A percentile compares a stretch with the other conserved stretches of the same genome.
Evolutionary conservation across 2,797 vertebrate species (phyloP).

Genomic region (Tinamus major): DNA sequence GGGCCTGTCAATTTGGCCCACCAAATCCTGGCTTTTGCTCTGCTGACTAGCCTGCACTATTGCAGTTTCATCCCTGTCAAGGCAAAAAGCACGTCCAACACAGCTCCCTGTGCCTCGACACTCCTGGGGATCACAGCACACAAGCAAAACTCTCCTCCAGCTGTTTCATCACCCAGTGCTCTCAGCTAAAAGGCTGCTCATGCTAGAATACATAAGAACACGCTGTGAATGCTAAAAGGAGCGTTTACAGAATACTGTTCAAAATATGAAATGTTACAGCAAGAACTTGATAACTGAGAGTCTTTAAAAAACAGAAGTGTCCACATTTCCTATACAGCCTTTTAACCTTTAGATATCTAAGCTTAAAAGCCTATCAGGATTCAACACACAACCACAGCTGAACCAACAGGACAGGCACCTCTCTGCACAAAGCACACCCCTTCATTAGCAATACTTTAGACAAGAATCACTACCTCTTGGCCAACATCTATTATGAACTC

Average conservation of each 20-base stretch:
- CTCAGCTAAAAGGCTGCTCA: too few relatives aligned
- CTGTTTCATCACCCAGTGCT: neutral
- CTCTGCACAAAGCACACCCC: rapidly evolving
- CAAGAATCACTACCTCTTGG: neutral
- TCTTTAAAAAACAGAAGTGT: neutral
- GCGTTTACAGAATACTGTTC: too few relatives aligned
- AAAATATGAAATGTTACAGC: neutral
- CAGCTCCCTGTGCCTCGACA: neutral
- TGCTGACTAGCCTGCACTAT: neutral
- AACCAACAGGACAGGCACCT: neutral
- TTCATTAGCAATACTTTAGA: neutral
- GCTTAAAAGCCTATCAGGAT: neutral
- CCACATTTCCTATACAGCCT: neutral
- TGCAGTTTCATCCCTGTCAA: neutral
- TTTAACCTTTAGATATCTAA: neutral
- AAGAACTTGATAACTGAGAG: neutral
- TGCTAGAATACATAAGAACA: neutral
- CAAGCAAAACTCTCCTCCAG: neutral
- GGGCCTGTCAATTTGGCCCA: neutral
- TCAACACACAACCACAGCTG: neutral
- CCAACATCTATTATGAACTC: neutral
- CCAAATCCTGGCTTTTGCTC: rapidly evolving
- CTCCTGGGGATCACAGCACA: neutral
- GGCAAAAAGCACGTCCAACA: neutral
- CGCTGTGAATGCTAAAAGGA: neutral